Conservation (phyloP, 2,888 invertebrate genomes). For the Aspidiotus destructor region DNA sequence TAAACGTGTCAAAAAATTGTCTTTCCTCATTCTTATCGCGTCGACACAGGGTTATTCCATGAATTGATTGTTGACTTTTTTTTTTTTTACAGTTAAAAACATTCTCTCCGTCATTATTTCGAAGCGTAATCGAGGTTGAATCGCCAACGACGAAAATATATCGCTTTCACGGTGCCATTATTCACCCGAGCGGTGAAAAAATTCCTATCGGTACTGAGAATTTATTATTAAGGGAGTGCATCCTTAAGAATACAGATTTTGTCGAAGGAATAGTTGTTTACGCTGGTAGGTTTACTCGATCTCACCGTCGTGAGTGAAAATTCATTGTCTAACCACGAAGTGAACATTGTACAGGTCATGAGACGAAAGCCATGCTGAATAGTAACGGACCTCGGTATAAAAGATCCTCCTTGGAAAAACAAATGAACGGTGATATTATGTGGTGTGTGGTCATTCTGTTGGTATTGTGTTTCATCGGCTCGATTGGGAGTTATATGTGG, state of each 20-base stretch:
- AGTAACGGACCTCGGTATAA: slow-evolving; percentile 18
- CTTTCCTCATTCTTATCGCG: too few species aligned
- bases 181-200: slow-evolving; percentile 66
- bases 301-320: neutral
- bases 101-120: slow-evolving; percentile 71
- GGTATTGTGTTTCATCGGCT: slow-evolving; percentile 80
- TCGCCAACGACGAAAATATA: slow-evolving; percentile 92
- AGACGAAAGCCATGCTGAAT: slow-evolving; percentile 34
- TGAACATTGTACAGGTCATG: slow-evolving; percentile 22
- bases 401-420: slow-evolving; percentile 27
- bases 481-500: slow-evolving; percentile 84
- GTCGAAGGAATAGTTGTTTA: slow-evolving; percentile 95
- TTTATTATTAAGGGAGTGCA: slow-evolving; percentile 83
- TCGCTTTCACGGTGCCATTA: slow-evolving; percentile 80
- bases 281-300: slow-evolving; percentile 51
- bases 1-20: neutral
- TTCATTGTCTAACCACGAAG: neutral
- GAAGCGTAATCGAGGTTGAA: slow-evolving; percentile 80
- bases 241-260: slow-evolving; percentile 91
- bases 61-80: slow-evolving; percentile 37
- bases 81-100: slow-evolving; percentile 50
- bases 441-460: slow-evolving; percentile 91
- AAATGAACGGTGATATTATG: slow-evolving; percentile 62
- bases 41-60: neutral
- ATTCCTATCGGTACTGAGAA: slow-evolving; percentile 81